Percentiles rank a stretch among this genome's conserved stretches.
These are phyloP conservation scores for Psittacus erithacus DNA, from an alignment of 2,113 vertebrate species.

Conservation along the genomic window DNA sequence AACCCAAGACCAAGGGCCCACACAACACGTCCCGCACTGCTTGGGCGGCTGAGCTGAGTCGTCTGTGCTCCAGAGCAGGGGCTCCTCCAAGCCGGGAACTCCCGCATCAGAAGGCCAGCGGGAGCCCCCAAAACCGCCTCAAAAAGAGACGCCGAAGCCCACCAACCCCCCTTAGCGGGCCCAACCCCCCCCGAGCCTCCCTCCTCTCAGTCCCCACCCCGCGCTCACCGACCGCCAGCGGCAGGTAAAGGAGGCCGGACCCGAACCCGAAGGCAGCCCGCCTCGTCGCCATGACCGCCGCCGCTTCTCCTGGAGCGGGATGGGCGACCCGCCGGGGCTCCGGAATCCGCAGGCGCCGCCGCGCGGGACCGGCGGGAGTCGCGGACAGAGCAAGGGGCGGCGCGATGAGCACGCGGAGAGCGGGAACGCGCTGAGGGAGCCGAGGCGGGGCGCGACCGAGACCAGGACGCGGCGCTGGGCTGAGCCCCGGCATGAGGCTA, in stretches of 20 bases:
- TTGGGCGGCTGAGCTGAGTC: too few relatives aligned
- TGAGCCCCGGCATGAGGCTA: too few relatives aligned
- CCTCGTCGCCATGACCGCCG: background rate
- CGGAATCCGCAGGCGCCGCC: background rate
- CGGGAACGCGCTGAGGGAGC: background rate
- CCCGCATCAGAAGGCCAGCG: too few relatives aligned
- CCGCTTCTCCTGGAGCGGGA: too few relatives aligned
- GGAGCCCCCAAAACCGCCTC: background rate
- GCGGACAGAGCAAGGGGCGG: too few relatives aligned
- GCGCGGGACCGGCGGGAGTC: too few relatives aligned
- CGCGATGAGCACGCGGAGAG: background rate
- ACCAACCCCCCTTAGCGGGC: fast-evolving
- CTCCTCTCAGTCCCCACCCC: background rate
- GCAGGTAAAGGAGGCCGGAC: background rate
- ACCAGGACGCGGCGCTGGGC: too few relatives aligned
- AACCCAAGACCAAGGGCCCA: too few relatives aligned
- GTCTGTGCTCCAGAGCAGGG: too few relatives aligned
- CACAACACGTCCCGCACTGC: too few relatives aligned
- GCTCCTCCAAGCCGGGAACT: too few relatives aligned
- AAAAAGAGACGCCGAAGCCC: background rate
- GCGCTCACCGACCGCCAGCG: background rate
- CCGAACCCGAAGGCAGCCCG: fast-evolving
- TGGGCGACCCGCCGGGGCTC: background rate
- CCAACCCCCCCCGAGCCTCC: background rate
- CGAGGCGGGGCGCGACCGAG: too few relatives aligned